Base-by-base conservation (phyloP, 2,113 vertebrate genomes). In the Toxostoma redivivum region DNA sequence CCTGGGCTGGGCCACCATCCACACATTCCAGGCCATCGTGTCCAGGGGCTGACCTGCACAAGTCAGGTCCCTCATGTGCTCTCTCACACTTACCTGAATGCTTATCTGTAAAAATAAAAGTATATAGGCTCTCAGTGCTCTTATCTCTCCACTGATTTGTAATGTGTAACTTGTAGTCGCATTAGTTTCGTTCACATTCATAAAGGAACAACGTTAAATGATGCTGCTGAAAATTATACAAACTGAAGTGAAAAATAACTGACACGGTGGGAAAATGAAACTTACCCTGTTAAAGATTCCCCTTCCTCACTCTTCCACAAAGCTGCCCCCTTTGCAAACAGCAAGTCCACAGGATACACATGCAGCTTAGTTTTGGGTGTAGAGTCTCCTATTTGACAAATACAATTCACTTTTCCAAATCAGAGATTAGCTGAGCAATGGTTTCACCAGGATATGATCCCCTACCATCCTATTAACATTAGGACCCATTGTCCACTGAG, bases 21-120 rank as follows among this genome's bases (percentile, higher is more conserved):
- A 3, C 1, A 3, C 5, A 0, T n/a, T 33, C 18, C 38, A 30
- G 45, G n/a, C 31, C 22, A 17, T 15, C 0, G 0, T 11, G 33
- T 8, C 30, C 4, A 0, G 35, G 15, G 33, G 1, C 22, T 15
- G 21, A 20, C 27, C 31, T 9, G 58, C 25, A 6, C 33, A 10
- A 18, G 5, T 16, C 31, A 0, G 15, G 10, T 30, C 16, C 21
- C 7, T 47, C 22, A 5, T 11, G 9, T 51, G 31, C 17, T 28
- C 1, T 62, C 5, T n/a, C 53, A 30, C 9, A 4, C 24, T 47
- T n/a, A 58, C 13, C 57, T 35, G 35, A 82, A 56, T 5, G 2
- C 16, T 20, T 12, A 4, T 40, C 15, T 51, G 24, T 11, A 62
- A 21, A 77, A 89, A 25, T 12, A 48, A 31, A 85, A 60, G 17